A percentile compares a stretch with the other conserved stretches of the same genome.
phyloP scores from a whole-genome alignment of 2,888 invertebrate genomes.

The Polydrusus cervinus region DNA sequence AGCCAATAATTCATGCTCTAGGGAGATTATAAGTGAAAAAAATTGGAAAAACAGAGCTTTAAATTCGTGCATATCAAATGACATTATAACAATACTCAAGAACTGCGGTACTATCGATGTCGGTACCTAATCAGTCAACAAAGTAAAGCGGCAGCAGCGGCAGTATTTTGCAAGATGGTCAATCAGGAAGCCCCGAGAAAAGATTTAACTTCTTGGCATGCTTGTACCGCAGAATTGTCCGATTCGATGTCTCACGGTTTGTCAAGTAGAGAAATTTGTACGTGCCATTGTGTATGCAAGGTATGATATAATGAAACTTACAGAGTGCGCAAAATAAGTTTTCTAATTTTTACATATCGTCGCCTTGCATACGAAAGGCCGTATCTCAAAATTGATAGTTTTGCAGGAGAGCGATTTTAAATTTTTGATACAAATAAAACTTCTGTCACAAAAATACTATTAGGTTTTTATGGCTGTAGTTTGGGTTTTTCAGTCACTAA shows the following conservation, averaged over 20 bases:
- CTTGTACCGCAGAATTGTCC: slow-evolving; percentile 33
- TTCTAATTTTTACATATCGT: neutral
- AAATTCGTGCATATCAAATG: slow-evolving; percentile 40
- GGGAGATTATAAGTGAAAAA: neutral
- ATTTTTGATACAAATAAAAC: too few relatives aligned
- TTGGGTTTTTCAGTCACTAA: too few relatives aligned
- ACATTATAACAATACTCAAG: neutral
- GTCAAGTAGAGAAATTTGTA: slow-evolving; percentile 43
- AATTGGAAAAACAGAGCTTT: neutral
- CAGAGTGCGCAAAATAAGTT: neutral
- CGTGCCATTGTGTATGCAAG: slow-evolving; percentile 17
- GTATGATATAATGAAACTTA: neutral
- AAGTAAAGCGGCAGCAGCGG: slow-evolving; percentile 32
- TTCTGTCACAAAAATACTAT: too few relatives aligned
- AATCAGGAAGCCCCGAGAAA: slow-evolving; percentile 34
- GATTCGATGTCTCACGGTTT: slow-evolving; percentile 45
- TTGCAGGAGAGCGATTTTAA: too few relatives aligned
- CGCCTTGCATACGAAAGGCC: too few relatives aligned
- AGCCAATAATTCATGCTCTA: too few relatives aligned
- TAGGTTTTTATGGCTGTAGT: too few relatives aligned
- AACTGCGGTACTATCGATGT: slow-evolving; percentile 43
- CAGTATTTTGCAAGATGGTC: slow-evolving; percentile 44
- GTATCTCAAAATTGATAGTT: too few relatives aligned
- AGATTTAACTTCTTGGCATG: slow-evolving; percentile 37
- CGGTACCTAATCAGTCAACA: slow-evolving; percentile 48